A percentile compares a stretch with the other conserved stretches of the same genome.
Evolutionary conservation across 1,140 invertebrate species (phyloP).

Genomic region (Caenorhabditis brenneri): DNA sequence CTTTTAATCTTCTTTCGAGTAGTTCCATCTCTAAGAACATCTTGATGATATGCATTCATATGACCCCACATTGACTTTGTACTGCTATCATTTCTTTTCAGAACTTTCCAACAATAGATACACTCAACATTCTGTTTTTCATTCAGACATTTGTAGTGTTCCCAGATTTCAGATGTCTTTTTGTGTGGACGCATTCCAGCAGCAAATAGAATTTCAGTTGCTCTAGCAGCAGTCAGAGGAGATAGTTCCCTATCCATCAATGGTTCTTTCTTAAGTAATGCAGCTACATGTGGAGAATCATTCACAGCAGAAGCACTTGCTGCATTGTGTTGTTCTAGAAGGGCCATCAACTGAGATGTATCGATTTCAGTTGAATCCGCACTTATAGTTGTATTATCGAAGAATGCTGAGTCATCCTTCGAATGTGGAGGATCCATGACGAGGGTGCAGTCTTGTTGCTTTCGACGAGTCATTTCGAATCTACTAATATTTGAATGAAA

Average conservation of each 20-base stretch:
- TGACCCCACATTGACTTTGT: slow-evolving; percentile 59
- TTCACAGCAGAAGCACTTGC: not conserved
- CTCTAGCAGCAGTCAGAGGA: not conserved
- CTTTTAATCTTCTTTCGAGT: slow-evolving; percentile 47
- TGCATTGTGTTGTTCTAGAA: not conserved
- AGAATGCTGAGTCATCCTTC: slow-evolving; percentile 11
- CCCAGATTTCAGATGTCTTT: slow-evolving; percentile 56
- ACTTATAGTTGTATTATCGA: not conserved
- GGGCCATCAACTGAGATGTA: slow-evolving; percentile 4
- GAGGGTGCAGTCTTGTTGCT: slow-evolving; percentile 6
- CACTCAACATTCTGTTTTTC: slow-evolving; percentile 54
- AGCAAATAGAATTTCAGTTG: slow-evolving; percentile 7
- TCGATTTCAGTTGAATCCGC: not conserved
- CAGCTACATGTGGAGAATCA: not conserved
- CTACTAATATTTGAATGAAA: not conserved
- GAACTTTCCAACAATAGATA: slow-evolving; percentile 51
- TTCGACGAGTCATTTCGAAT: slow-evolving; percentile 1
- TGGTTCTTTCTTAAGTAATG: not conserved
- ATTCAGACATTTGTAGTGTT: slow-evolving; percentile 46
- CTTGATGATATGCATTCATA: slow-evolving; percentile 56
- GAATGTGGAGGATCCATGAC: slow-evolving; percentile 1
- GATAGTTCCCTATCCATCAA: slow-evolving; percentile 18
- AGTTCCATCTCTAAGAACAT: slow-evolving; percentile 46
- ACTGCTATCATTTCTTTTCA: slow-evolving; percentile 51
- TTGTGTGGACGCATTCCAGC: slow-evolving; percentile 26